These are phyloP conservation scores for Urophycis tenuis DNA, from an alignment of 2,797 vertebrate species.

Conservation along the genomic window DNA sequence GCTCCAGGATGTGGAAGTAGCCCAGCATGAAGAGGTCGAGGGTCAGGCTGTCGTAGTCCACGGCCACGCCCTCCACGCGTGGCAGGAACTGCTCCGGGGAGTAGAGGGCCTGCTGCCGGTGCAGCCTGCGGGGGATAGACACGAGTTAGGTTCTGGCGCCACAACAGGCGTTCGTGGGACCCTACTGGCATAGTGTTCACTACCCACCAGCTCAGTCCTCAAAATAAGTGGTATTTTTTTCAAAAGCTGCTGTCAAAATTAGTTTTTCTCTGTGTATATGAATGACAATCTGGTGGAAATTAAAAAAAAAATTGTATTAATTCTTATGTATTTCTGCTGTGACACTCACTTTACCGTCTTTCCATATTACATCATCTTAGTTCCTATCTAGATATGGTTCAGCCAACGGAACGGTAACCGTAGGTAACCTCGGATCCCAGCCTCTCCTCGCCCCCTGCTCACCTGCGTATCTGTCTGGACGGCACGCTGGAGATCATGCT, in stretches of 20 bases:
- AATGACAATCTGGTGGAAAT: too few relatives aligned
- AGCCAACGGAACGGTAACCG: background rate
- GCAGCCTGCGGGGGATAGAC: slow-evolving; percentile 54
- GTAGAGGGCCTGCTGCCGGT: slow-evolving; percentile 68
- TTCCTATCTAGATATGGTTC: background rate
- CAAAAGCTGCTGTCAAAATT: background rate
- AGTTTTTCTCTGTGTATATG: too few relatives aligned
- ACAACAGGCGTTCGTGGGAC: background rate
- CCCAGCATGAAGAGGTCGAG: slow-evolving; percentile 97
- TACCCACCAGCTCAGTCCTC: background rate
- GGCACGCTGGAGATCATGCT: slow-evolving; percentile 77
- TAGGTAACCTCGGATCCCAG: background rate
- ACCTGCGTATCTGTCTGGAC: slow-evolving; percentile 72
- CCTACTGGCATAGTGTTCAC: too few relatives aligned
- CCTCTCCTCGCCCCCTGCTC: background rate
- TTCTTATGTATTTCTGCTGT: background rate
- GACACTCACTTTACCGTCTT: background rate
- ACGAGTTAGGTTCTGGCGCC: too few relatives aligned
- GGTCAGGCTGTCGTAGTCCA: slow-evolving; percentile 79
- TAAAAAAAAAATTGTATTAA: too few relatives aligned
- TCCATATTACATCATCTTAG: background rate
- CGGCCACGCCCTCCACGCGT: slow-evolving; percentile 66
- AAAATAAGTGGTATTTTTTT: background rate
- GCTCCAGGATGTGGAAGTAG: slow-evolving; percentile 94
- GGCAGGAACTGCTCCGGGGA: slow-evolving; percentile 92